phyloP scores from a whole-genome alignment of 2,888 invertebrate species.

The Sesia apiformis region DNA sequence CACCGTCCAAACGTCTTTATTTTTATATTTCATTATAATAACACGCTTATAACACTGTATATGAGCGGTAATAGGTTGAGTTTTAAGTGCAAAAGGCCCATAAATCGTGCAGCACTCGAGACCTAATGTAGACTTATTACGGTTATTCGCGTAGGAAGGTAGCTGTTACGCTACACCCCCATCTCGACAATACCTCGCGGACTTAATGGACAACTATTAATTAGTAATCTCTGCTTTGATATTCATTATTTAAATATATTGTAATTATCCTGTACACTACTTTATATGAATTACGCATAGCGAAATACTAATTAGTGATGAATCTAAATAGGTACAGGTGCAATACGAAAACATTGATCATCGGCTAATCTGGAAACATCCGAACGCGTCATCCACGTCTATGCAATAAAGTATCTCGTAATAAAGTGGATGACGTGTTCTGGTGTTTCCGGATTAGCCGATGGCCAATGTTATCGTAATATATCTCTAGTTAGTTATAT shows the following conservation, averaged over 20 bases:
- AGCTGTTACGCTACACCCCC: neutral
- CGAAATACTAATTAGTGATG: neutral
- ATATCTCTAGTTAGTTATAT: too few species aligned
- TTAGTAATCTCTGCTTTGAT: neutral
- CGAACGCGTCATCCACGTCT: too few species aligned
- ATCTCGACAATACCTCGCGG: neutral
- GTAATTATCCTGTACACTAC: neutral
- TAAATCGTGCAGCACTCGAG: conserved; percentile 17
- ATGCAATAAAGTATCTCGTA: too few species aligned
- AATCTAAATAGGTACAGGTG: too few species aligned
- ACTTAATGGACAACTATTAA: neutral
- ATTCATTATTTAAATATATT: too few species aligned
- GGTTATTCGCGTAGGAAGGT: neutral
- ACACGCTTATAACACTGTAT: conserved; percentile 17
- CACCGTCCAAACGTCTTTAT: conserved; percentile 25
- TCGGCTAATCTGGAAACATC: too few species aligned
- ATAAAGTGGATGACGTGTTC: too few species aligned
- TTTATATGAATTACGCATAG: neutral
- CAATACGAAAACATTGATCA: too few species aligned
- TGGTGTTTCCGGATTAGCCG: too few species aligned
- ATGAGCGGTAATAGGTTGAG: conserved; percentile 17
- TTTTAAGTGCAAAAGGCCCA: conserved; percentile 20
- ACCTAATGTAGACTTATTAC: conserved; percentile 2
- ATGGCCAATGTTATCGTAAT: too few species aligned
- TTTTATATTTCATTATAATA: conserved; percentile 39